Conservation (phyloP, 2,113 vertebrate genomes). For the Esox niger region DNA sequence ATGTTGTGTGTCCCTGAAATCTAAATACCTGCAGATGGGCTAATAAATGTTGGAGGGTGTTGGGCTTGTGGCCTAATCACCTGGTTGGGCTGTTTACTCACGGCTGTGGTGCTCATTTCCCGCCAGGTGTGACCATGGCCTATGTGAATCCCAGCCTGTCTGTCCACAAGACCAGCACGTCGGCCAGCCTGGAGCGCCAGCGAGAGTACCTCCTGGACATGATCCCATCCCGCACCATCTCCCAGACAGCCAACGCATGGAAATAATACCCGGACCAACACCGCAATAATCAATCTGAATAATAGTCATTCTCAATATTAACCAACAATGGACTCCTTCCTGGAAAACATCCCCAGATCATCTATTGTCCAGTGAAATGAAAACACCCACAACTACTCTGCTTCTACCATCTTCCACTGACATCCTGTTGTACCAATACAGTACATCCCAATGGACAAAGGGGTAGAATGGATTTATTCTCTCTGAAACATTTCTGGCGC, state of each 20-base stretch:
- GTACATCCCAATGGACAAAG: slow-evolving; percentile 21
- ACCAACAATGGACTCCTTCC: slow-evolving; percentile 55
- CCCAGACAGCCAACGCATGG: slow-evolving; percentile 92
- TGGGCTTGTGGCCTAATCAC: background rate
- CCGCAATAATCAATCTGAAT: slow-evolving; percentile 52
- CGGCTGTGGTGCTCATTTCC: slow-evolving; percentile 26
- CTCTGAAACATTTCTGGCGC: slow-evolving; percentile 31
- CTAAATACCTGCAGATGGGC: background rate
- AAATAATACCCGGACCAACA: slow-evolving; percentile 77
- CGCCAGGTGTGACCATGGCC: slow-evolving; percentile 86
- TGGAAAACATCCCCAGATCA: slow-evolving; percentile 21
- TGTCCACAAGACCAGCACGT: slow-evolving; percentile 84
- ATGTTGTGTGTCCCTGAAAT: background rate
- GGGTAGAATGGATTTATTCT: slow-evolving; percentile 25
- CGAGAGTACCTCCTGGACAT: slow-evolving; percentile 98
- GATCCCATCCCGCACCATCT: slow-evolving; percentile 96
- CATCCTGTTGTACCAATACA: slow-evolving; percentile 24
- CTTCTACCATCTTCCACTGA: slow-evolving; percentile 32
- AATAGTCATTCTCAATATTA: slow-evolving; percentile 65
- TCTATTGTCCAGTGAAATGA: slow-evolving; percentile 45
- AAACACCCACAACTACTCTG: slow-evolving; percentile 19
- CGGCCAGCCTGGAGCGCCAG: slow-evolving; percentile 88
- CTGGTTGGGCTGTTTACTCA: background rate
- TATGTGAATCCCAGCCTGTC: slow-evolving; percentile 89
- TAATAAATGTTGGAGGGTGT: background rate